These are phyloP conservation scores for Propithecus coquereli DNA, from an alignment of 2,113 vertebrate genomes.

Conservation along the genomic window DNA sequence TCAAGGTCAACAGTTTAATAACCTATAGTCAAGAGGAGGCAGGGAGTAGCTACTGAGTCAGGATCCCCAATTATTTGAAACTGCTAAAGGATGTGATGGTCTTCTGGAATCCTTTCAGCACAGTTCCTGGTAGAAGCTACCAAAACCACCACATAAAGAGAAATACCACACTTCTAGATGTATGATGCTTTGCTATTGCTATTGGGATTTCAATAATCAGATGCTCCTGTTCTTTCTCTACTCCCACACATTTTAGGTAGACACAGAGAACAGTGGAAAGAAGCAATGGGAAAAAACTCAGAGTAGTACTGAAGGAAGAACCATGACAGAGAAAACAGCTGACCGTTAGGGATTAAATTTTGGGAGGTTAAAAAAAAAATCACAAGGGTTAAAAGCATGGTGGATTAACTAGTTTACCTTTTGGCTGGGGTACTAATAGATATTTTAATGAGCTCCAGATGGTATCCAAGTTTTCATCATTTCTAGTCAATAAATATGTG, in stretches of 20 bases:
- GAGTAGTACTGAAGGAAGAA: background rate
- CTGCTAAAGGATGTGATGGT: background rate
- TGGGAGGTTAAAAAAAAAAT: background rate
- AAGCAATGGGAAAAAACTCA: background rate
- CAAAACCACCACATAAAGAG: background rate
- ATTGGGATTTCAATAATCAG: background rate
- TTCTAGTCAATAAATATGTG: background rate
- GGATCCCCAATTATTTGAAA: background rate
- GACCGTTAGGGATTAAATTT: background rate
- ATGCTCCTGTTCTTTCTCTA: background rate
- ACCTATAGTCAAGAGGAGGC: background rate
- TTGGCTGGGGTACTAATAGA: background rate
- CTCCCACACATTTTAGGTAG: background rate
- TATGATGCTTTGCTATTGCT: background rate
- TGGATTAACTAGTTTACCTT: background rate
- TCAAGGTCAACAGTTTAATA: background rate
- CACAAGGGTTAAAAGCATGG: background rate
- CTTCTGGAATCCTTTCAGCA: background rate
- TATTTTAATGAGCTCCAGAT: background rate
- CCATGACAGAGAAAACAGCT: background rate
- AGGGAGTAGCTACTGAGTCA: background rate
- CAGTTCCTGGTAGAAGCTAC: background rate
- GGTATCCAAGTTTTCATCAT: background rate
- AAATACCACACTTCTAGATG: background rate
- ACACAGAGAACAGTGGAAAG: background rate